phyloP scores from a whole-genome alignment of 2,888 invertebrate genomes.

The Therioaphis trifolii region DNA sequence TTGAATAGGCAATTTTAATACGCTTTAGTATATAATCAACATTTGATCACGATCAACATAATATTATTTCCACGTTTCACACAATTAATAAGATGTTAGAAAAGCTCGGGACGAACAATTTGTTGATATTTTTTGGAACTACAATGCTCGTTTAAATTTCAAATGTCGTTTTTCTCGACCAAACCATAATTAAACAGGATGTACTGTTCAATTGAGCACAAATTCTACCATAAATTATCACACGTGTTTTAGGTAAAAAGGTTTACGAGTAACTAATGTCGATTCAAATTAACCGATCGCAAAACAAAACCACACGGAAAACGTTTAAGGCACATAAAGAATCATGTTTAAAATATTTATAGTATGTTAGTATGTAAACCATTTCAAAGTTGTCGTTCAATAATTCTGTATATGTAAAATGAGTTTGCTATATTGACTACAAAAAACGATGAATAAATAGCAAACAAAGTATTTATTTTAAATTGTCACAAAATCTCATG shows the following conservation, averaged over 20 bases:
- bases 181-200: not conserved
- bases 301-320: not conserved
- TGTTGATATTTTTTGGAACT: not conserved
- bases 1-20: slow-evolving; percentile 5
- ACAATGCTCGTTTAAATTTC: slow-evolving; percentile 9
- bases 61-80: too few relatives aligned
- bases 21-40: not conserved
- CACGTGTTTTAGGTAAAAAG: slow-evolving; percentile 28
- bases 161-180: slow-evolving; percentile 8
- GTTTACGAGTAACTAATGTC: slow-evolving; percentile 27
- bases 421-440: too few relatives aligned
- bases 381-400: not conserved
- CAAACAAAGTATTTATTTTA: too few relatives aligned
- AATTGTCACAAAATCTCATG: too few relatives aligned
- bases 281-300: slow-evolving; percentile 2
- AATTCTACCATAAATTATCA: not conserved
- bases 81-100: not conserved
- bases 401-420: not conserved
- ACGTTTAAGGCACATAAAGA: slow-evolving; percentile 17
- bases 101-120: not conserved
- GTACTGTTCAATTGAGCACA: not conserved
- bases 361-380: too few relatives aligned
- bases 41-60: too few relatives aligned
- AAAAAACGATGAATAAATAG: too few relatives aligned
- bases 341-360: too few relatives aligned